Base-by-base conservation (phyloP, 92 coral and sea anemone species). In the Porites rus region DNA sequence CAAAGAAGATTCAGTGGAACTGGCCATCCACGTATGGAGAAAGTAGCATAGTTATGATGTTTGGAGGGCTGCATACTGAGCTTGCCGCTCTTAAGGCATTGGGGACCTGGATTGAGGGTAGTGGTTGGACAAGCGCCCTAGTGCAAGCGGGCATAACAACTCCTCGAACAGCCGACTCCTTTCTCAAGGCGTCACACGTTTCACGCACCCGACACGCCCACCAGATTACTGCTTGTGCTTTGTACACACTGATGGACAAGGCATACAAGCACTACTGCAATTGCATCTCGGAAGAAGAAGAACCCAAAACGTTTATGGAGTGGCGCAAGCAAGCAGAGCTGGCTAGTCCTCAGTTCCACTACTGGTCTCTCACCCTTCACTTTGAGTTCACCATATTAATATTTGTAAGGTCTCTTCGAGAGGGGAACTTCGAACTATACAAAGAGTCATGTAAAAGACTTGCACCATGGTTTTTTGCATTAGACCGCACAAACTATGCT, bases 91-190 rank as follows among this genome's bases (percentile, higher is more conserved):
- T 85, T 25, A 50, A 72, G 62, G 87, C 82, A 10, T 24, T 87
- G 46, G 91, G 91, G 58, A 72, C n/a, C 87, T 88, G 91, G 91
- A 14, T 88, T 43, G 84, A 88, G 19, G 87, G 65, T 56, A 86
- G 90, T 86, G 87, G 93, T 43, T 86, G 90, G 93, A 90, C 93
- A 13, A 85, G 61, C 80, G 90, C 83, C 58, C 60, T 89, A 66
- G 89, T 84, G 64, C 88, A 89, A 84, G 89, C 89, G 11, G 89
- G 72, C 60, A 85, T 84, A 14, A 78, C 90, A 59, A 52, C 90
- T 50, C 93, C 86, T 16, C 82, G 91, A 74, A 81, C 87, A 3
- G 91, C 83, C 16, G 86, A 87, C 71, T 87, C 90, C 18, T 87
- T 87, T 52, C 52, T 87, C 17, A 87, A 84, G 58, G 92, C 50